Evolutionary conservation across 2,113 vertebrate species (phyloP).

Genomic region (Antennarius striatus): DNA sequence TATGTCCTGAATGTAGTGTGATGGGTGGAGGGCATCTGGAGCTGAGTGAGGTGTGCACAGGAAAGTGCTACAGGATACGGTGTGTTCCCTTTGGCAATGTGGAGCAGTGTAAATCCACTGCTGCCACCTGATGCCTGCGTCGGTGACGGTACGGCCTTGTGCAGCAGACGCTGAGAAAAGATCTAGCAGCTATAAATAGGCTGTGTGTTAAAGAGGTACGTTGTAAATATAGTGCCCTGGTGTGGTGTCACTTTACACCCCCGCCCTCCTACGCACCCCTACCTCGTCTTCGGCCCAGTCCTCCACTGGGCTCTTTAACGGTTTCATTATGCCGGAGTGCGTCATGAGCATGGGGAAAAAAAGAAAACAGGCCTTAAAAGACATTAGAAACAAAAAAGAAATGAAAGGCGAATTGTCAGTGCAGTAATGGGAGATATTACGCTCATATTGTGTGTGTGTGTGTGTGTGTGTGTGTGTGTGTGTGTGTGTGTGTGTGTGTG

Average conservation of each 20-base stretch:
- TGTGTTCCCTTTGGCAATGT: constrained; percentile 69
- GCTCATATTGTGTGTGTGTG: constrained; percentile 23
- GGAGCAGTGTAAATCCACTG: constrained; percentile 55
- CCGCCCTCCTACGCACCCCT: constrained; percentile 5
- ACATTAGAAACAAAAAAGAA: constrained; percentile 61
- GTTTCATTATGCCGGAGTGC: constrained; percentile 76
- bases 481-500: constrained; percentile 33
- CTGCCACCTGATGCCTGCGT: constrained; percentile 72
- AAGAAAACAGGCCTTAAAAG: constrained; percentile 64
- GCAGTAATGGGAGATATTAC: constrained; percentile 34
- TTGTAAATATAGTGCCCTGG: constrained; percentile 76
- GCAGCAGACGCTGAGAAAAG: constrained; percentile 70
- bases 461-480: constrained; percentile 35
- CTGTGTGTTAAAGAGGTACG: constrained; percentile 66
- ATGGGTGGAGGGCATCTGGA: constrained; percentile 31
- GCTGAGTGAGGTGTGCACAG: constrained; percentile 37
- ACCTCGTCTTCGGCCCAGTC: constrained; percentile 47
- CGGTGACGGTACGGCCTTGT: constrained; percentile 68
- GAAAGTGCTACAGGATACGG: constrained; percentile 67
- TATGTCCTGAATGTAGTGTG: constrained; percentile 39
- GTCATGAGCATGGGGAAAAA: constrained; percentile 71
- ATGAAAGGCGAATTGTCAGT: constrained; percentile 70
- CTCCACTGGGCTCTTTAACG: constrained; percentile 69
- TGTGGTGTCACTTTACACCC: constrained; percentile 75
- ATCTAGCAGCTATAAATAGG: constrained; percentile 77